Evolutionary conservation across 2,113 vertebrate genomes (phyloP).

Genomic region (Probosciger aterrimus): DNA sequence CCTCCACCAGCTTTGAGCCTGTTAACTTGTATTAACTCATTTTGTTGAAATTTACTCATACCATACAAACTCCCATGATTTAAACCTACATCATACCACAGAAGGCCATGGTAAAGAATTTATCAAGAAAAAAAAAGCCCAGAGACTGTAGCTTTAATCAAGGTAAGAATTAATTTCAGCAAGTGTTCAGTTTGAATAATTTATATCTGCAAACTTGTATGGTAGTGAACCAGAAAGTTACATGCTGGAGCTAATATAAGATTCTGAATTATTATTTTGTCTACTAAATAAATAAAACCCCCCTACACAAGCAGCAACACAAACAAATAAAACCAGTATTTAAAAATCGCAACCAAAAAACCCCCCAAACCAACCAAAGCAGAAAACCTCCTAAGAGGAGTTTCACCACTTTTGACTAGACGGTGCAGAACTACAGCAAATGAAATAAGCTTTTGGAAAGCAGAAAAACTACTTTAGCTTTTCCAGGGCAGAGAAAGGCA

Average conservation of each 20-base stretch:
- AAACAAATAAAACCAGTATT: neutral
- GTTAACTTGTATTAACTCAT: neutral
- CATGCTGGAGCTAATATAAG: neutral
- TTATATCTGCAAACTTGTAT: neutral
- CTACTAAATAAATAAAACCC: neutral
- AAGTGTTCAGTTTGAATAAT: neutral
- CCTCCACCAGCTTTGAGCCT: neutral
- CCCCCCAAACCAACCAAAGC: neutral
- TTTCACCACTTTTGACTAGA: constrained; percentile 3
- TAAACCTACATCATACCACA: neutral
- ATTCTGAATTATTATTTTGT: neutral
- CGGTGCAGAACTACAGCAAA: neutral
- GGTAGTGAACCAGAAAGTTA: neutral
- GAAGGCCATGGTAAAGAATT: neutral
- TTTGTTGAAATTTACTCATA: neutral
- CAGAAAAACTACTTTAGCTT: neutral
- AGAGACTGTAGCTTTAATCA: neutral
- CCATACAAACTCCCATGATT: neutral
- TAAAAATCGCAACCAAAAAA: neutral
- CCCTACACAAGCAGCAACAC: neutral
- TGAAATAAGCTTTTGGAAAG: neutral
- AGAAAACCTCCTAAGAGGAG: neutral
- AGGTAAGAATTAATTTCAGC: neutral
- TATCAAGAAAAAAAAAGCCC: neutral
- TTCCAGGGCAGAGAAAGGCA: constrained; percentile 52